Conservation (phyloP, 2,113 vertebrate species). For the Melanerpes formicivorus region DNA sequence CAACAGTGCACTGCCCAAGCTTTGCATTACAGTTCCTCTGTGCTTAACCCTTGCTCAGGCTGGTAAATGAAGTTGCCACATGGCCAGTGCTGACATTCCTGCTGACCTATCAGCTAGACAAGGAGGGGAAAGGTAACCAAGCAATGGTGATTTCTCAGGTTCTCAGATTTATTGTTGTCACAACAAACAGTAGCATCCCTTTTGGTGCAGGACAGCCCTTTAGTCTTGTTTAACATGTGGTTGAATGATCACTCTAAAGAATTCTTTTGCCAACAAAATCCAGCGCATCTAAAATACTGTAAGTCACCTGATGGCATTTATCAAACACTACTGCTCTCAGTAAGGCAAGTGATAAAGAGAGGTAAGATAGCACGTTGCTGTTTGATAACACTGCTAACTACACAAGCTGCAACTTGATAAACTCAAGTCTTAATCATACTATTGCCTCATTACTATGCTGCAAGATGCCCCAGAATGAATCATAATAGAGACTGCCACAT, state of each 20-base stretch:
- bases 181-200: not conserved
- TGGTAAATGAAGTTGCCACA: not conserved
- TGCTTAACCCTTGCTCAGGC: not conserved
- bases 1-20: not conserved
- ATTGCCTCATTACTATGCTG: not conserved
- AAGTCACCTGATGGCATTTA: not conserved
- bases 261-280: not conserved
- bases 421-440: not conserved
- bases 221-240: not conserved
- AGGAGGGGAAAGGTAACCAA: not conserved
- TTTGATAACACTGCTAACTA: conserved; percentile 6
- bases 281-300: not conserved
- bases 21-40: not conserved
- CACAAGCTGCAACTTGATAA: conserved; percentile 8
- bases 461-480: not conserved
- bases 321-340: not conserved
- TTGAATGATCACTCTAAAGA: not conserved
- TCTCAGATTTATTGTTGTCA: not conserved
- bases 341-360: not conserved
- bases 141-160: not conserved
- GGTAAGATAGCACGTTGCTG: not conserved
- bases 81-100: not conserved
- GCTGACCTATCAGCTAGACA: not conserved
- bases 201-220: not conserved
- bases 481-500: not conserved